Evolutionary conservation across 2,113 vertebrate genomes (phyloP).

Genomic region (Syngnathus scovelli): DNA sequence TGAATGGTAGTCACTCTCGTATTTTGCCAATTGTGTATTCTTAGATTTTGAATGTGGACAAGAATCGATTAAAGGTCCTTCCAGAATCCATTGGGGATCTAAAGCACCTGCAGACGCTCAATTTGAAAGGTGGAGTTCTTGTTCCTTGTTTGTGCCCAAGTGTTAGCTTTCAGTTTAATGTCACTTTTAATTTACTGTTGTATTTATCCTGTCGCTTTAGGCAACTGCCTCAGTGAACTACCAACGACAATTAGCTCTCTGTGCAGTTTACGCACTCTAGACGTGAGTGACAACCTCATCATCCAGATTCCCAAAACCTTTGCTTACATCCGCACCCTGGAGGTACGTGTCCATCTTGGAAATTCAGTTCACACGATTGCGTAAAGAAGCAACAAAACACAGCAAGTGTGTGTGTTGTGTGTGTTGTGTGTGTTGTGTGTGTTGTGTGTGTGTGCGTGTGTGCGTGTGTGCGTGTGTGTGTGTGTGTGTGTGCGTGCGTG

Average conservation of each 20-base stretch:
- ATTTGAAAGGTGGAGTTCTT: constrained; percentile 77
- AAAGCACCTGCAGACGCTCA: constrained; percentile 83
- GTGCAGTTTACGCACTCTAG: constrained; percentile 78
- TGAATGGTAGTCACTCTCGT: background rate
- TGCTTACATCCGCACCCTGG: constrained; percentile 76
- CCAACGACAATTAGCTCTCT: constrained; percentile 68
- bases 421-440: background rate
- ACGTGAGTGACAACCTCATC: constrained; percentile 79
- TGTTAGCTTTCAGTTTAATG: background rate
- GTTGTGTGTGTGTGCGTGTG: constrained; percentile 1
- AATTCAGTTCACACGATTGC: background rate
- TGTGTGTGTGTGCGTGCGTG: constrained; percentile 20
- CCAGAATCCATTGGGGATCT: constrained; percentile 80
- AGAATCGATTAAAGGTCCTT: constrained; percentile 79
- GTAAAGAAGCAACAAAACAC: background rate
- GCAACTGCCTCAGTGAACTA: constrained; percentile 80
- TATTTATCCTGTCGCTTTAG: constrained; percentile 47
- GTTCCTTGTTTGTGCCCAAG: too few species aligned
- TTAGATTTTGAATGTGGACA: constrained; percentile 89
- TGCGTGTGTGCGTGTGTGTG: constrained; percentile 14
- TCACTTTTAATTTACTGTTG: background rate
- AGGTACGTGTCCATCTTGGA: constrained; percentile 63
- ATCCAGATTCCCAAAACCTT: constrained; percentile 73
- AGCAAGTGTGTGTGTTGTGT: constrained; percentile 2
- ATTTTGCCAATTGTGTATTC: constrained; percentile 10